phyloP scores from a whole-genome alignment of 2,113 vertebrate genomes.

The Lophotis ruficrista region DNA sequence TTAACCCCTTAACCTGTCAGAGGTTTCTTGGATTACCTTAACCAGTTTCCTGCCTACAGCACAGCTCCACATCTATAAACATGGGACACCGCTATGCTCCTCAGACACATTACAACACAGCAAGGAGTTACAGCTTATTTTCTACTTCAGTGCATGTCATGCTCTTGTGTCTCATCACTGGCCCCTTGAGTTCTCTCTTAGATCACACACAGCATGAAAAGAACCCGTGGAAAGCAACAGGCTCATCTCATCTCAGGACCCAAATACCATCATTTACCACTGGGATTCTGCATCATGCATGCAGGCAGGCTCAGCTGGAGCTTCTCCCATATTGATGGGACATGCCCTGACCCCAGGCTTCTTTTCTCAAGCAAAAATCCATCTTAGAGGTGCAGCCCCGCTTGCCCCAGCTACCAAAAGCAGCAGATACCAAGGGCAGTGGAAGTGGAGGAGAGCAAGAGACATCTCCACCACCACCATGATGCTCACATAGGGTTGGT shows the following conservation, averaged over 20 bases:
- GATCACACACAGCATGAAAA: neutral
- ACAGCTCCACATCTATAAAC: neutral
- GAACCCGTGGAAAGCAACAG: neutral
- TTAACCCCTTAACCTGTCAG: neutral
- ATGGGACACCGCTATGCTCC: neutral
- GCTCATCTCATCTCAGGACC: neutral
- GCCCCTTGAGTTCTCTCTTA: neutral
- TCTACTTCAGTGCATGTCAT: neutral
- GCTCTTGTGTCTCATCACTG: neutral
- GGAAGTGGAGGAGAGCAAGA: neutral
- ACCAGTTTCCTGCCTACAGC: neutral
- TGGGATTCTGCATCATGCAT: accelerated
- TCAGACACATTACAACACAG: neutral
- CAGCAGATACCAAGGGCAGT: neutral
- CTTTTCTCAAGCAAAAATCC: neutral
- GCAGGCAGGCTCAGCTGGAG: neutral
- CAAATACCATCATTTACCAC: neutral
- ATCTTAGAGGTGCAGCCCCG: neutral
- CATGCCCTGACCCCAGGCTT: neutral
- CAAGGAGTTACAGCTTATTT: neutral
- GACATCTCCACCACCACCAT: neutral
- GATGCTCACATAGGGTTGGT: neutral
- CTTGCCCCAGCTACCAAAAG: neutral
- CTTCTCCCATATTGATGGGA: neutral
- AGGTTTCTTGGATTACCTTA: neutral